phyloP scores from a whole-genome alignment of 2,113 vertebrate genomes.

The Megatriorchis doriae region DNA sequence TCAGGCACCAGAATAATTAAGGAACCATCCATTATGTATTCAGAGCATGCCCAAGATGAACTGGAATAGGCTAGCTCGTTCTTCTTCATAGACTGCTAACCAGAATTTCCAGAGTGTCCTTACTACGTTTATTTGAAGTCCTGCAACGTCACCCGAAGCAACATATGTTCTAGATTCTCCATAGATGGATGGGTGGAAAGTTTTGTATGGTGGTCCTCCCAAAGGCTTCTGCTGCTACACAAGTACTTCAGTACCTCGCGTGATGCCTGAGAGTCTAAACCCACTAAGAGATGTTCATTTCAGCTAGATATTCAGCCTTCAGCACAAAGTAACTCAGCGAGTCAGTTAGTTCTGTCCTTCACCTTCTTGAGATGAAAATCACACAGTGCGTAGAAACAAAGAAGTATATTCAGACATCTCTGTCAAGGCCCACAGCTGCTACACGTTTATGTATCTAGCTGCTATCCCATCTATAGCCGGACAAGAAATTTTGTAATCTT shows the following conservation, averaged over 20 bases:
- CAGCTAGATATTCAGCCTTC: not conserved
- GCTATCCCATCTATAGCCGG: not conserved
- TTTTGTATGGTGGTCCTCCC: not conserved
- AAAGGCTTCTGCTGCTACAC: not conserved
- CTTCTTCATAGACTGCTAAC: not conserved
- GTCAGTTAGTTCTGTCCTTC: not conserved
- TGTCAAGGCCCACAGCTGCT: not conserved
- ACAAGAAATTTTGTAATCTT: not conserved
- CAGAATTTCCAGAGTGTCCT: not conserved
- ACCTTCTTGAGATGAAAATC: not conserved
- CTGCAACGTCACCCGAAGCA: not conserved
- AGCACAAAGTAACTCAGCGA: not conserved
- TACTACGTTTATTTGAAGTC: not conserved
- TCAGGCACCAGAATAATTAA: not conserved
- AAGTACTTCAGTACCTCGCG: not conserved
- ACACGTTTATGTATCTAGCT: not conserved
- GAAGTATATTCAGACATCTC: not conserved
- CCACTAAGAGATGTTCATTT: not conserved
- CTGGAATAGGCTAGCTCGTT: not conserved
- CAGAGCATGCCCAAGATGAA: not conserved
- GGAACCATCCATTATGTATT: not conserved
- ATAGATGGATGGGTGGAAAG: accelerated
- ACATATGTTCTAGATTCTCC: not conserved
- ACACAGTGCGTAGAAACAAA: not conserved
- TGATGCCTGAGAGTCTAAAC: not conserved